Evolutionary conservation across 2,797 vertebrate species (phyloP), one percentile per base, ranked within the genome.

Genomic region (Acrossocheilus wenchowensis): DNA sequence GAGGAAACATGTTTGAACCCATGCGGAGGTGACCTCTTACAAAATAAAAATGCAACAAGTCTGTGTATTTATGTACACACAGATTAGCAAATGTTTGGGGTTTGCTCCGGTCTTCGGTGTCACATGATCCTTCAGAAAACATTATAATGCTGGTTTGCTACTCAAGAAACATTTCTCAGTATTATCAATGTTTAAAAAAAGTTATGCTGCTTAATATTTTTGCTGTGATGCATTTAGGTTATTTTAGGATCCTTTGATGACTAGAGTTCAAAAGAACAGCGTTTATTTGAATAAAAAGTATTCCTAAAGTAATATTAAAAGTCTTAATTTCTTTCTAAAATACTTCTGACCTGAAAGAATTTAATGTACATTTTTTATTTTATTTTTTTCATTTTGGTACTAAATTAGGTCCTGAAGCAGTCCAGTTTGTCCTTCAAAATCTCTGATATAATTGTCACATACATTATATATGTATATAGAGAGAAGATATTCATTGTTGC

Each of bases 1-100:
- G 19, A 73, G 39, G n/a, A 41, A 83, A 83, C 39, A 9, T 21
- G 69, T 43, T 45, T 83, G 69, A 83, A 81, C 43, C n/a, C 60
- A 66, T 43, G 2, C 43, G 68, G 26, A 48, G n/a, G 41, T 60
- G 77, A 78, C 23, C 7, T 7, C 41, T 41, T 79, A 6, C 14
- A 41, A 78, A 15, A 78, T 60, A 60, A 41, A 77, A 77, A 41
- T 60, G 36, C 54, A 62, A 43, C 36, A 41, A 36, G 6, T 73
- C 14, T n/a, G 4, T 43, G 21, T 69, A 5, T 36, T 19, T 54
- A 34, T 41, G 5, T 26, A n/a, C 14, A 48, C 3, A 73, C 12
- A 34, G 26, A 34, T 6, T 17, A 30, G 26, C 30, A 66, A 30
- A 30, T 34, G 62, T 66, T 66, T 66, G 9, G 57, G 48, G 57